Percentiles rank a stretch among this genome's conserved stretches.
These are phyloP conservation scores for Drosophila repleta DNA, from an alignment of 1,140 invertebrate species.

Conservation along the genomic window DNA sequence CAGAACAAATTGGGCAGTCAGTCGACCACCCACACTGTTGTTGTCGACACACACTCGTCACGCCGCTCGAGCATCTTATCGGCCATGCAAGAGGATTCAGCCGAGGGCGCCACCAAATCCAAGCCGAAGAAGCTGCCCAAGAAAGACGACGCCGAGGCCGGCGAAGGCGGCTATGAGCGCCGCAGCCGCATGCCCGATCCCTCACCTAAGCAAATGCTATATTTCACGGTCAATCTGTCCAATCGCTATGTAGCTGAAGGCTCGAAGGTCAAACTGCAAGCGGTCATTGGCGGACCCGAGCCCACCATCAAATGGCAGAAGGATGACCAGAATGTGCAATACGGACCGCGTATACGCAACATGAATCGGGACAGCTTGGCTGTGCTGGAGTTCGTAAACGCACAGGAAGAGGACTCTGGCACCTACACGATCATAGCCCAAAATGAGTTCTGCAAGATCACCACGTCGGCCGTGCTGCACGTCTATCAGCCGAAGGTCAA, in stretches of 20 bases:
- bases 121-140: constrained; percentile 62
- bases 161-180: constrained; percentile 74
- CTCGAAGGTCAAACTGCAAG: constrained; percentile 80
- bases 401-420: constrained; percentile 79
- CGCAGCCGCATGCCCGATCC: constrained; percentile 77
- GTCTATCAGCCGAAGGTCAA: constrained; percentile 82
- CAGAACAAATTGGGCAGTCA: constrained; percentile 85
- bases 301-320: constrained; percentile 79
- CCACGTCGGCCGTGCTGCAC: constrained; percentile 84
- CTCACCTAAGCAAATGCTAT: constrained; percentile 77
- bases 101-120: constrained; percentile 36
- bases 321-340: constrained; percentile 74
- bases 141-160: constrained; percentile 60
- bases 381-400: constrained; percentile 85
- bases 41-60: constrained; percentile 72
- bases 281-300: constrained; percentile 75
- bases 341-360: constrained; percentile 71
- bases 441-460: constrained; percentile 85
- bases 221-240: constrained; percentile 77
- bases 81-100: constrained; percentile 57
- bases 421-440: constrained; percentile 84
- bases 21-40: constrained; percentile 78
- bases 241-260: constrained; percentile 82
- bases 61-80: constrained; percentile 72
- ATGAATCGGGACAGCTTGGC: constrained; percentile 84